A percentile compares a stretch with the other conserved stretches of the same genome.
These are phyloP conservation scores for Tauraco hartlaubi DNA, from an alignment of 2,797 vertebrate species.

Conservation along the genomic window DNA sequence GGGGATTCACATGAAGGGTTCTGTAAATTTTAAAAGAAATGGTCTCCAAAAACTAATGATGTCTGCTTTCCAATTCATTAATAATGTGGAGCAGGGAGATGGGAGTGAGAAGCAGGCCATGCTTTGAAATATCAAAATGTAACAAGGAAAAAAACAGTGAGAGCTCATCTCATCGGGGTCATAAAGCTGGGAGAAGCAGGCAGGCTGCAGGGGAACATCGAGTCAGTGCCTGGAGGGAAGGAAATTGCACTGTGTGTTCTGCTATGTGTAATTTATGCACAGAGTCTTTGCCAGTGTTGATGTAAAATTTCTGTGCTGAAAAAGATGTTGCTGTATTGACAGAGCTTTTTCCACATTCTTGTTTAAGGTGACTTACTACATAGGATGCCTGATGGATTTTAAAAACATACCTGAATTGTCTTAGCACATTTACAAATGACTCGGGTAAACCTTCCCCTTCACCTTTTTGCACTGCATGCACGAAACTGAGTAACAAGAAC, in stretches of 20 bases:
- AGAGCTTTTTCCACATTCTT: constrained; percentile 64
- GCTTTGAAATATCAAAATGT: constrained; percentile 85
- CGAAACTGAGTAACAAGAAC: constrained; percentile 52
- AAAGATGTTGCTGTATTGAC: constrained; percentile 67
- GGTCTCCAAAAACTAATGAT: constrained; percentile 94
- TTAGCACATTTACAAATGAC: constrained; percentile 70
- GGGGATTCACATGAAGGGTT: constrained; percentile 92
- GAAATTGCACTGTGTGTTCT: constrained; percentile 52
- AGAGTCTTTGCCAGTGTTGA: constrained; percentile 44
- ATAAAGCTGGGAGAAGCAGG: constrained; percentile 77
- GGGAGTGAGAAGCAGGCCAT: constrained; percentile 79
- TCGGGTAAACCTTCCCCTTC: constrained; percentile 58
- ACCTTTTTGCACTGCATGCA: constrained; percentile 64
- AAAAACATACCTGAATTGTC: constrained; percentile 49
- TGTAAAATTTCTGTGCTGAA: constrained; percentile 56
- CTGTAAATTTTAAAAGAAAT: constrained; percentile 93
- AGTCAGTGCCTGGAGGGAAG: constrained; percentile 53
- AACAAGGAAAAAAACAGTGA: constrained; percentile 77
- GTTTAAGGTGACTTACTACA: constrained; percentile 66
- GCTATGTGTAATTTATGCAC: constrained; percentile 72
- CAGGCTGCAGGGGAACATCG: constrained; percentile 61
- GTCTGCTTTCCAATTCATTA: constrained; percentile 90
- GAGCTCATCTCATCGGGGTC: constrained; percentile 79
- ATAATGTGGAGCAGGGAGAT: constrained; percentile 88
- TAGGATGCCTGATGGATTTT: constrained; percentile 66